Evolutionary conservation across 2,113 vertebrate genomes (phyloP).

Genomic region (Salvator merianae): DNA sequence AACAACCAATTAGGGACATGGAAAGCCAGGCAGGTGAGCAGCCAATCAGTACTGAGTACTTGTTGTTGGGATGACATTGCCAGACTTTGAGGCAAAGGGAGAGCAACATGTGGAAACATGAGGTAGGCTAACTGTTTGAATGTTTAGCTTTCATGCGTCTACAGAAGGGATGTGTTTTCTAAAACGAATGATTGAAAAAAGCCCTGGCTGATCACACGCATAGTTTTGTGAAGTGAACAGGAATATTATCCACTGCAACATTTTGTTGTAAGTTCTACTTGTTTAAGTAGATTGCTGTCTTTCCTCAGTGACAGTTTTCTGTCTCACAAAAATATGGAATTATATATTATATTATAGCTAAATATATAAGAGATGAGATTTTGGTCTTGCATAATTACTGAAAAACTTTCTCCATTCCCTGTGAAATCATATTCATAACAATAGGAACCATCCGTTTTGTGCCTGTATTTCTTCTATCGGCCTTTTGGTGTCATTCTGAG

Average conservation of each 20-base stretch:
- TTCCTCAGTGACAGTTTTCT: neutral
- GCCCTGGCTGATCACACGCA: no score
- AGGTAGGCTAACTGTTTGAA: no score
- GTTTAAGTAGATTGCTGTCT: neutral
- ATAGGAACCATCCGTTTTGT: neutral
- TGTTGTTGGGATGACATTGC: no score
- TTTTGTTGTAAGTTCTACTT: neutral
- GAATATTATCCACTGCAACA: neutral
- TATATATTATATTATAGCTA: neutral
- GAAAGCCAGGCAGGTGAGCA: no score
- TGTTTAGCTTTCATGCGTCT: no score
- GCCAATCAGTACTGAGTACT: no score
- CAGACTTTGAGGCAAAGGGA: no score
- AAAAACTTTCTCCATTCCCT: neutral
- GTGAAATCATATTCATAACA: neutral
- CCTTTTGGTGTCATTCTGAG: slow-evolving; percentile 80
- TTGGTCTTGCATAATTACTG: neutral
- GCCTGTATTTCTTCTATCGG: slow-evolving; percentile 73
- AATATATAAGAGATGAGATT: neutral
- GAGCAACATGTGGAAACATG: no score
- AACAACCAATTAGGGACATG: no score
- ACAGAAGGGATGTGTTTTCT: no score
- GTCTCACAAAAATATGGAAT: neutral
- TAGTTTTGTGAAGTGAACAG: neutral
- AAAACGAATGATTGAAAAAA: no score